These are phyloP conservation scores for Drosophila helvetica DNA, from an alignment of 2,888 invertebrate genomes.

Conservation along the genomic window DNA sequence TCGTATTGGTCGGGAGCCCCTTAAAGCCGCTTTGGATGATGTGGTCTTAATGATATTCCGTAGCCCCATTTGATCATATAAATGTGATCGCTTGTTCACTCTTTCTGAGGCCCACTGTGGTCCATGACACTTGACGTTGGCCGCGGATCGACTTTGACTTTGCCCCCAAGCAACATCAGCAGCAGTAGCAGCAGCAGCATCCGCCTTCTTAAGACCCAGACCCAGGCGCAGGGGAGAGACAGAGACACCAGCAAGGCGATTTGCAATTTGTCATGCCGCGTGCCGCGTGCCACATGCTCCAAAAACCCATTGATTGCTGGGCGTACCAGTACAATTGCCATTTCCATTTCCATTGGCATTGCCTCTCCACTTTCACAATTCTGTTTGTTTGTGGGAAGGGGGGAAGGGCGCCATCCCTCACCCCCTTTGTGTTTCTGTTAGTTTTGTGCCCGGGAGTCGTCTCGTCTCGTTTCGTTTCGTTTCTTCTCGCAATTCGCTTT, in stretches of 20 bases:
- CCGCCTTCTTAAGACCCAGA: conserved; percentile 27
- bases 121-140: conserved; percentile 47
- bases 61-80: no score
- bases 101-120: background rate
- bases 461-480: background rate
- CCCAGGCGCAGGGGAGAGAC: background rate
- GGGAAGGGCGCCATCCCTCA: background rate
- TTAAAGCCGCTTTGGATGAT: background rate
- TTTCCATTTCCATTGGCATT: conserved; percentile 32
- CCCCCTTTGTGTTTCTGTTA: conserved; percentile 27
- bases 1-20: background rate
- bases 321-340: conserved; percentile 56
- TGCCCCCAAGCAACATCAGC: conserved; percentile 30
- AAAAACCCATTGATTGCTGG: conserved; percentile 56
- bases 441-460: conserved; percentile 28
- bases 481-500: conserved; percentile 39
- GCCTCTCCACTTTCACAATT: conserved; percentile 54
- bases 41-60: background rate
- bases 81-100: background rate
- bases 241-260: conserved; percentile 34
- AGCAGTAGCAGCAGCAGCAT: conserved; percentile 17
- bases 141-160: conserved; percentile 20
- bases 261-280: conserved; percentile 60
- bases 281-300: conserved; percentile 52
- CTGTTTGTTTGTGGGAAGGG: background rate